Conservation (phyloP, 2,113 vertebrate species). For the Tragelaphus imberbis region DNA sequence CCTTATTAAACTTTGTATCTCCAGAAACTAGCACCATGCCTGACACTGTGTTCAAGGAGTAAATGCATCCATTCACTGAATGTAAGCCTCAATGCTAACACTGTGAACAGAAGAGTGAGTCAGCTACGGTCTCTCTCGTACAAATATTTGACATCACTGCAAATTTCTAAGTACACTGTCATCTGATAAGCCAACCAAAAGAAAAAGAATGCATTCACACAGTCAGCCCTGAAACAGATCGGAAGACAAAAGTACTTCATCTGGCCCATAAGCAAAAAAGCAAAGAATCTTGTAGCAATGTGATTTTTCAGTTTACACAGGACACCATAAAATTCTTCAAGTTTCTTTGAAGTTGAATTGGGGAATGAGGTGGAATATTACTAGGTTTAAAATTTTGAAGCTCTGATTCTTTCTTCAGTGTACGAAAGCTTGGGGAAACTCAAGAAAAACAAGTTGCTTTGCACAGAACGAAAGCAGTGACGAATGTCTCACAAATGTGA, state of each 20-base stretch:
- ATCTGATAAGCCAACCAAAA: neutral
- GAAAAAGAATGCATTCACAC: constrained; percentile 9
- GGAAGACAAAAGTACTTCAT: constrained; percentile 1
- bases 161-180: constrained; percentile 12
- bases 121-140: neutral
- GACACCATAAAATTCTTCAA: constrained; percentile 48
- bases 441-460: constrained; percentile 41
- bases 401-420: constrained; percentile 59
- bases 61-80: neutral
- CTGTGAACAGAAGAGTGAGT: neutral
- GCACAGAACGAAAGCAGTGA: neutral
- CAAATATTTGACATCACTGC: neutral
- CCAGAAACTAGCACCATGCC: neutral
- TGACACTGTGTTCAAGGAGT: neutral
- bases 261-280: constrained; percentile 48
- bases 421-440: constrained; percentile 43
- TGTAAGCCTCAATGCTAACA: neutral
- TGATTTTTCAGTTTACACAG: constrained; percentile 62
- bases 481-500: neutral
- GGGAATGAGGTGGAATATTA: neutral
- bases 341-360: constrained; percentile 49
- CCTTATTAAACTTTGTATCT: neutral
- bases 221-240: constrained; percentile 36
- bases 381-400: constrained; percentile 52
- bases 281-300: constrained; percentile 16